phyloP scores from a whole-genome alignment of 1,140 invertebrate species.

The Tribolium castaneum region DNA sequence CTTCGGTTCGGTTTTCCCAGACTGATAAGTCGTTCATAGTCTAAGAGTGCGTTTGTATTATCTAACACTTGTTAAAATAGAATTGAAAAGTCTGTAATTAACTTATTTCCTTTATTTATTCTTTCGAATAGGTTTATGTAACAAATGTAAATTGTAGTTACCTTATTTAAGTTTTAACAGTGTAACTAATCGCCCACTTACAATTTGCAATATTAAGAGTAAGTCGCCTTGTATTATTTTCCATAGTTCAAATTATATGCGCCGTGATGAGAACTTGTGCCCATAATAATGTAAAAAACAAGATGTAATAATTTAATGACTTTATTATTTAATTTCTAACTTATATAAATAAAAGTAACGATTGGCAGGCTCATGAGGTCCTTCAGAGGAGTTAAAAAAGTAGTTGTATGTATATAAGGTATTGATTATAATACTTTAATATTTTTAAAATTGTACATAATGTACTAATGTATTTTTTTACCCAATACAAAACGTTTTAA shows the following conservation, averaged over 20 bases:
- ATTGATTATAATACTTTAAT: constrained; percentile 24
- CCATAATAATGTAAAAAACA: background rate
- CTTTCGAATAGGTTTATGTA: constrained; percentile 30
- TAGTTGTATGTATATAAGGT: constrained; percentile 2
- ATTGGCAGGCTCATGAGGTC: background rate
- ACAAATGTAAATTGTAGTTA: constrained; percentile 48
- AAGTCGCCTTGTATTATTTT: background rate
- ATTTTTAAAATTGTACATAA: constrained; percentile 42
- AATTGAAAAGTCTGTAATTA: constrained; percentile 35
- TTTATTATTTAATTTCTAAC: background rate
- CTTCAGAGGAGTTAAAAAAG: background rate
- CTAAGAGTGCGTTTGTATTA: background rate
- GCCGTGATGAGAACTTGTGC: background rate
- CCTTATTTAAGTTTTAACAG: constrained; percentile 40
- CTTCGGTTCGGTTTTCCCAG: too few relatives aligned
- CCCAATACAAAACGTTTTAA: constrained; percentile 44
- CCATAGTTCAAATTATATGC: background rate
- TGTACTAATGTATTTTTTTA: constrained; percentile 49
- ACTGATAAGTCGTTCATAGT: too few relatives aligned
- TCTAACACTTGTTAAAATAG: background rate
- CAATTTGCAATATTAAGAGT: constrained; percentile 30
- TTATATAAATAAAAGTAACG: background rate
- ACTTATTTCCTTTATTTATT: constrained; percentile 48
- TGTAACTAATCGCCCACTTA: constrained; percentile 12
- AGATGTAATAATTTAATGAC: background rate